These are phyloP conservation scores for Drosophila trichaetosa DNA, from an alignment of 2,888 invertebrate species.

Conservation along the genomic window DNA sequence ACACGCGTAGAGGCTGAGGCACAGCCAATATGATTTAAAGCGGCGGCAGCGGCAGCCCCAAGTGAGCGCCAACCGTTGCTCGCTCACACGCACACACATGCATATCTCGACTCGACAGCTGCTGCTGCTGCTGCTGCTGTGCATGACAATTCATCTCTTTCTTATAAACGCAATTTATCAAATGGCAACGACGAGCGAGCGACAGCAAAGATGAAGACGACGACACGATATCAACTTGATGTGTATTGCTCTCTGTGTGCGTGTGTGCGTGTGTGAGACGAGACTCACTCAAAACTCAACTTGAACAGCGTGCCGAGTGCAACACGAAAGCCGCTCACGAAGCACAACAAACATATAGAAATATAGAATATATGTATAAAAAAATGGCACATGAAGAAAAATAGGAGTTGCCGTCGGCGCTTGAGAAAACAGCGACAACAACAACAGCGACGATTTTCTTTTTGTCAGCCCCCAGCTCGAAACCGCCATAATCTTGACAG, in stretches of 20 bases:
- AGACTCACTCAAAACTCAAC: constrained; percentile 50
- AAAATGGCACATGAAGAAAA: constrained; percentile 78
- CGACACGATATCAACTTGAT: constrained; percentile 81
- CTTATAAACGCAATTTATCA: constrained; percentile 85
- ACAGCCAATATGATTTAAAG: constrained; percentile 81
- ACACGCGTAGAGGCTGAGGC: constrained; percentile 42
- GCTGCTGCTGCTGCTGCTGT: constrained; percentile 62
- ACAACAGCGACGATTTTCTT: constrained; percentile 46
- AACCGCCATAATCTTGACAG: constrained; percentile 81
- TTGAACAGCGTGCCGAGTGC: constrained; percentile 37
- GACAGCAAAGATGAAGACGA: constrained; percentile 82
- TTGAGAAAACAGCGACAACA: constrained; percentile 45
- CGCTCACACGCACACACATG: constrained; percentile 55
- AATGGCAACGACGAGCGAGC: constrained; percentile 83
- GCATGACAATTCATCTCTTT: constrained; percentile 85
- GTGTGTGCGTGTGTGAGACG: constrained; percentile 26
- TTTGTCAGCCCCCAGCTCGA: constrained; percentile 54
- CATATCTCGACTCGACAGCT: constrained; percentile 33
- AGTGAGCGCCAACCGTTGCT: constrained; percentile 73
- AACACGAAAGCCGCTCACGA: constrained; percentile 37
- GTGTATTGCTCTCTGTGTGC: constrained; percentile 43
- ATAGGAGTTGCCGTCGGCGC: constrained; percentile 82
- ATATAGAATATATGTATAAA: not conserved
- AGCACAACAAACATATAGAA: constrained; percentile 23
- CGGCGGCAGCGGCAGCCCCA: constrained; percentile 63